These are phyloP conservation scores for Scaptomyza graminum DNA, from an alignment of 1,140 invertebrate species.

Conservation along the genomic window DNA sequence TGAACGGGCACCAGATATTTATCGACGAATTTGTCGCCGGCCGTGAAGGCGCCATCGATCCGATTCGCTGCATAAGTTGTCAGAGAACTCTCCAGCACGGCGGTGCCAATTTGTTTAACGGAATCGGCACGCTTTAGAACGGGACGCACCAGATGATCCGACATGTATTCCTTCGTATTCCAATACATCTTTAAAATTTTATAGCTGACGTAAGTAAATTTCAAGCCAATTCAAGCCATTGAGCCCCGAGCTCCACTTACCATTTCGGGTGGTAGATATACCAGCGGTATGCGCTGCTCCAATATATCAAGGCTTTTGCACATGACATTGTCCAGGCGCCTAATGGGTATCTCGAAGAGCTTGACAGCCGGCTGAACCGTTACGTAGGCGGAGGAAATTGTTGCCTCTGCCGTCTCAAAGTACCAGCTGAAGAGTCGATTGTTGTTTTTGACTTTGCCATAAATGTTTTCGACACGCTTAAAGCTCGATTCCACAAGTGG, in stretches of 20 bases:
- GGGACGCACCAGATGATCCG: conserved; percentile 87
- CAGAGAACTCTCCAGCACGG: conserved; percentile 87
- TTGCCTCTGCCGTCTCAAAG: conserved; percentile 88
- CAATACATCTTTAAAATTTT: conserved; percentile 87
- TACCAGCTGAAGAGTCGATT: conserved; percentile 88
- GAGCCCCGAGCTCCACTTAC: conserved; percentile 85
- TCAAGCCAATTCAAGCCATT: neutral
- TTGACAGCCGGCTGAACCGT: conserved; percentile 88
- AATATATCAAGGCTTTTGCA: conserved; percentile 91
- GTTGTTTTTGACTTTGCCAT: conserved; percentile 88
- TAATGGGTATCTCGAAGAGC: conserved; percentile 88
- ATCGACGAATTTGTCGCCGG: conserved; percentile 91
- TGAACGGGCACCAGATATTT: conserved; percentile 89
- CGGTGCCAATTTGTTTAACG: conserved; percentile 89
- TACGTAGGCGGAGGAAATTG: conserved; percentile 87
- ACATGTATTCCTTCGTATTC: conserved; percentile 90
- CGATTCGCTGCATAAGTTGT: conserved; percentile 88
- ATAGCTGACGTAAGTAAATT: conserved; percentile 56
- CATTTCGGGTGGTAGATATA: conserved; percentile 90
- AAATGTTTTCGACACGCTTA: conserved; percentile 88
- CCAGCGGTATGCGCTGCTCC: conserved; percentile 89
- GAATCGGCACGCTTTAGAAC: conserved; percentile 90
- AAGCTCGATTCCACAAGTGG: conserved; percentile 90
- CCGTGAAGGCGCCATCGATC: conserved; percentile 89
- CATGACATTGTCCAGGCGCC: conserved; percentile 89